Evolutionary conservation across 1,140 invertebrate species (phyloP).

Genomic region (Melitaea cinxia): DNA sequence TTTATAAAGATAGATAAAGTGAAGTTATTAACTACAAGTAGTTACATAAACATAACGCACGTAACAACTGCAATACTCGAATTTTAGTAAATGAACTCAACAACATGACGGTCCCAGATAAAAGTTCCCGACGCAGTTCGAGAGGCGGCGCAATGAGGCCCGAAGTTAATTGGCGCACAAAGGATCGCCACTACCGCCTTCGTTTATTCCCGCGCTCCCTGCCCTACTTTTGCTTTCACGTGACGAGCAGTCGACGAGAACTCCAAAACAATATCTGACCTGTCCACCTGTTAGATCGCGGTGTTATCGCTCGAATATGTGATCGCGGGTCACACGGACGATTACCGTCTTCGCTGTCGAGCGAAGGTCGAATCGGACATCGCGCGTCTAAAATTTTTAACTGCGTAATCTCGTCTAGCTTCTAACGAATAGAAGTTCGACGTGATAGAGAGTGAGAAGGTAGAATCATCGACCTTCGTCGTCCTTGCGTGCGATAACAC

Average conservation of each 20-base stretch:
- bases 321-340: conserved; percentile 45
- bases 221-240: conserved; percentile 15
- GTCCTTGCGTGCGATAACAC: conserved; percentile 66
- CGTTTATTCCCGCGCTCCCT: neutral
- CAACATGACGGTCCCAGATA: neutral
- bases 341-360: conserved; percentile 39
- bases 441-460: conserved; percentile 20
- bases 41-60: neutral
- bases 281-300: neutral
- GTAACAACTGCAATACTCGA: neutral
- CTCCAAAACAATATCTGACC: neutral
- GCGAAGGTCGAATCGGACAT: conserved; percentile 56
- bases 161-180: conserved; percentile 10
- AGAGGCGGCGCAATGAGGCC: neutral
- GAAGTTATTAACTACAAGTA: neutral
- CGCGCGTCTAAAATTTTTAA: conserved; percentile 4
- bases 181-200: neutral
- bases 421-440: neutral
- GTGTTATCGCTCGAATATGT: conserved; percentile 40
- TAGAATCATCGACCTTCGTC: conserved; percentile 62
- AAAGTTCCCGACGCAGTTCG: neutral
- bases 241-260: conserved; percentile 2
- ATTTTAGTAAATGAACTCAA: neutral
- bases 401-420: neutral
- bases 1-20: neutral